Evolutionary conservation across 2,888 invertebrate genomes (phyloP).

Genomic region (Eudasyphora cyanicolor): DNA sequence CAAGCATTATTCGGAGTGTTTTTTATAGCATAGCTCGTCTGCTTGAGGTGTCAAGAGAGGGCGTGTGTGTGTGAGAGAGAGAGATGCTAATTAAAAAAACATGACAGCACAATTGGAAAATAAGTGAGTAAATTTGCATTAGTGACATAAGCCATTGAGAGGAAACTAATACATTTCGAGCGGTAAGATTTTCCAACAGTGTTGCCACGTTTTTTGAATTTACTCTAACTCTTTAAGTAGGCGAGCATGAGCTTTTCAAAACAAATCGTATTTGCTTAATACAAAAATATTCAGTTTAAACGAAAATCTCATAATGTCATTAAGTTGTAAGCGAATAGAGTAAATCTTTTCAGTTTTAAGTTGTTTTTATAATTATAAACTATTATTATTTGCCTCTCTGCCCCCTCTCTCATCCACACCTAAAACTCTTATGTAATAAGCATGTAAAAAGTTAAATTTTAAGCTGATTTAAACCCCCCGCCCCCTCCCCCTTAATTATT

Average conservation of each 20-base stretch:
- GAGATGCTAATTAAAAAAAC: too few species aligned
- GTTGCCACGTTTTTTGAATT: neutral
- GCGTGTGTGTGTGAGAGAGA: too few species aligned
- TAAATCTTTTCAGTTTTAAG: neutral
- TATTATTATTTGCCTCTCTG: neutral
- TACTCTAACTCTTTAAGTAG: neutral
- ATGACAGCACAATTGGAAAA: too few species aligned
- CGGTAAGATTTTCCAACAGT: too few species aligned
- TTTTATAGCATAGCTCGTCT: too few species aligned
- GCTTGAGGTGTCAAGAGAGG: too few species aligned
- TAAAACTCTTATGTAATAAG: neutral
- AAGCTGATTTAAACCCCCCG: constrained; percentile 7
- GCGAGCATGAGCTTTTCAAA: too few species aligned
- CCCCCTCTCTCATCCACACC: neutral
- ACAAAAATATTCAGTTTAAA: neutral
- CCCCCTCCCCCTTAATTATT: neutral
- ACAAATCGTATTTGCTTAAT: neutral
- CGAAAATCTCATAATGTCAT: constrained; percentile 44
- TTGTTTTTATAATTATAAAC: neutral
- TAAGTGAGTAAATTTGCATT: too few species aligned
- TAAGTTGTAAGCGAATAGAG: constrained; percentile 37
- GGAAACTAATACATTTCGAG: too few species aligned
- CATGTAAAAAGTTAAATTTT: constrained; percentile 6
- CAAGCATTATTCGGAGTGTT: neutral
- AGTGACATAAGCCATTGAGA: too few species aligned